Conservation (phyloP, 2,888 invertebrate species). For the Coleophora deauratella region DNA sequence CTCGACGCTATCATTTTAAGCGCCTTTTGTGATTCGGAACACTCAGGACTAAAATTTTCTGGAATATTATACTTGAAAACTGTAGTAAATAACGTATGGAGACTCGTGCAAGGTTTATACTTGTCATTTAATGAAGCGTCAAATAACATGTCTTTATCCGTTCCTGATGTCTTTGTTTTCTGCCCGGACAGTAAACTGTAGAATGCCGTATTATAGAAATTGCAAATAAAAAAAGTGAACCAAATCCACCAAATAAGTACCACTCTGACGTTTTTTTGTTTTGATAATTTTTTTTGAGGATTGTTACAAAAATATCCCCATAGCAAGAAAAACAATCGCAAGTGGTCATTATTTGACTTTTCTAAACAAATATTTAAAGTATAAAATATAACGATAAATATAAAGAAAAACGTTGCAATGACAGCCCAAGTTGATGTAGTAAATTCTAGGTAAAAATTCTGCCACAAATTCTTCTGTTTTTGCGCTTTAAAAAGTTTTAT, state of each 20-base stretch:
- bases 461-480: neutral
- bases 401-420: neutral
- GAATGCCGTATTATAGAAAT: constrained; percentile 16
- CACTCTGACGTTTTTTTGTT: constrained; percentile 4
- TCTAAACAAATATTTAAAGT: neutral
- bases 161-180: neutral
- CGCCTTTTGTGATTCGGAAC: neutral
- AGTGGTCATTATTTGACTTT: neutral
- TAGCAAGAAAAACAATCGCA: constrained; percentile 2
- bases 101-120: neutral
- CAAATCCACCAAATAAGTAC: constrained; percentile 16
- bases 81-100: neutral
- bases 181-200: constrained; percentile 13
- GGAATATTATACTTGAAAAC: too few species aligned
- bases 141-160: too few species aligned
- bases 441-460: constrained; percentile 9
- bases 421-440: constrained; percentile 1
- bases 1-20: neutral
- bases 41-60: too few species aligned
- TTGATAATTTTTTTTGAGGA: constrained; percentile 4
- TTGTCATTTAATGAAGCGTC: too few species aligned
- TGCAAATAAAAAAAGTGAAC: constrained; percentile 14
- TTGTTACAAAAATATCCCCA: constrained; percentile 15
- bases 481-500: neutral
- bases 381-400: neutral